phyloP scores from a whole-genome alignment of 2,888 invertebrate genomes.

The Cheilosia vernalis region DNA sequence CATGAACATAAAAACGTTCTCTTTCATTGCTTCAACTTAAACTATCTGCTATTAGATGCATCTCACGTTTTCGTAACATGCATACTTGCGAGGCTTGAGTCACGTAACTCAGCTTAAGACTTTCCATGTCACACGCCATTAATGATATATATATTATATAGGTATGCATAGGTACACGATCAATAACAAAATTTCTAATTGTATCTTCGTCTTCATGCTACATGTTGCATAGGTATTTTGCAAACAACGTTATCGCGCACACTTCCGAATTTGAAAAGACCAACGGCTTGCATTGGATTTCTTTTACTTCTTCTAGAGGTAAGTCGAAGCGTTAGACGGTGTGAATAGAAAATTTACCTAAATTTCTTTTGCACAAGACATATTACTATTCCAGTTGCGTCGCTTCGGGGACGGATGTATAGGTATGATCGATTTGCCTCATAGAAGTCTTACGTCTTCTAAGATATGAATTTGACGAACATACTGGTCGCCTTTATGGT shows the following conservation, averaged over 20 bases:
- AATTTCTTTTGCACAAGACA: constrained; percentile 56
- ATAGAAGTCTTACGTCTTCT: constrained; percentile 20
- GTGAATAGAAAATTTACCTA: constrained; percentile 38
- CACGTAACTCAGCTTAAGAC: constrained; percentile 60
- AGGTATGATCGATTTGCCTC: constrained; percentile 12
- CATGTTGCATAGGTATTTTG: constrained; percentile 32
- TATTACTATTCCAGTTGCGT: constrained; percentile 51
- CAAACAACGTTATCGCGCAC: constrained; percentile 42
- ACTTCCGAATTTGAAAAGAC: constrained; percentile 48
- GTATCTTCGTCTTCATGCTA: constrained; percentile 15
- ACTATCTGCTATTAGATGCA: constrained; percentile 23
- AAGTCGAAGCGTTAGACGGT: constrained; percentile 9
- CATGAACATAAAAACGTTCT: constrained; percentile 45
- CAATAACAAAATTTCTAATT: constrained; percentile 50
- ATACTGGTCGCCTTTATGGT: not conserved
- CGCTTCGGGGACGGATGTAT: not conserved
- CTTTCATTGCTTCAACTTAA: constrained; percentile 39
- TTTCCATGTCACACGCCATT: constrained; percentile 55
- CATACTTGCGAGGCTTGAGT: constrained; percentile 14
- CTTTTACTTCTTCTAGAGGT: constrained; percentile 35
- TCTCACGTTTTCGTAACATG: constrained; percentile 47
- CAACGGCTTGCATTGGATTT: constrained; percentile 31
- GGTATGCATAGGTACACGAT: constrained; percentile 5
- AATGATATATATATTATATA: constrained; percentile 38
- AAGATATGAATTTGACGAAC: constrained; percentile 24